Base-by-base conservation (phyloP, 1,140 invertebrate species). In the Trigoniulus corallinus region DNA sequence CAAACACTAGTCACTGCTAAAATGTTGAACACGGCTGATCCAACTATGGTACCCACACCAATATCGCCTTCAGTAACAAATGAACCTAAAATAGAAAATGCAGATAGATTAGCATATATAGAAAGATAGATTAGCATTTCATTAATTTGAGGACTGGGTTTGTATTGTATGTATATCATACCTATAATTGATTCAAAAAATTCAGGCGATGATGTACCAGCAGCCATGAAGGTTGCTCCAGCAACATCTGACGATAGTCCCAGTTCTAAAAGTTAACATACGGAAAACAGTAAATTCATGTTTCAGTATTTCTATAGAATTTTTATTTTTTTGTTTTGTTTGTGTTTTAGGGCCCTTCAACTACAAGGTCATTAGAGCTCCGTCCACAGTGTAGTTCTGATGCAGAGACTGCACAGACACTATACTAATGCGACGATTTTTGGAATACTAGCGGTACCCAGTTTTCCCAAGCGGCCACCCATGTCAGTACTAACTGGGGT, bases 1-100 rank as follows among this genome's bases (percentile, higher is more conserved):
- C 67, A 69, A 7, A 70, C 50, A 54, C 67, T 65, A 39, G 69
- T 66, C 24, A 73, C 69, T 57, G 67, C 69, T 56, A 72, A 63
- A 29, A 72, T 65, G 56, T 73, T 73, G 56, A 71, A 72, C 1
- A 72, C 67, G 23, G 71, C 69, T 21, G 69, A 70, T 12, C 71
- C 71, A 2, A 72, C 64, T 13, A 72, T 67, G n/a, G 71, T 66
- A 3, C 69, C 65, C n/a, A 69, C 54, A n/a, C 67, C 65, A 54
- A 68, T 63, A 54, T 68, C 67, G 61, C 66, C 63, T 62, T 69
- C 56, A 45, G 62, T 61, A 15, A 57, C 44, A 46, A 54, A 54
- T 2, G 53, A 21, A 2, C 51, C 51, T 20, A 42, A 49, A 42
- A 48, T 25, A 48, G 48, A 48, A 13, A 45, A n/a, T n/a, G n/a